A percentile compares a stretch with the other conserved stretches of the same genome.
Evolutionary conservation across 2,113 vertebrate species (phyloP).

Genomic region (Cavia aperea): DNA sequence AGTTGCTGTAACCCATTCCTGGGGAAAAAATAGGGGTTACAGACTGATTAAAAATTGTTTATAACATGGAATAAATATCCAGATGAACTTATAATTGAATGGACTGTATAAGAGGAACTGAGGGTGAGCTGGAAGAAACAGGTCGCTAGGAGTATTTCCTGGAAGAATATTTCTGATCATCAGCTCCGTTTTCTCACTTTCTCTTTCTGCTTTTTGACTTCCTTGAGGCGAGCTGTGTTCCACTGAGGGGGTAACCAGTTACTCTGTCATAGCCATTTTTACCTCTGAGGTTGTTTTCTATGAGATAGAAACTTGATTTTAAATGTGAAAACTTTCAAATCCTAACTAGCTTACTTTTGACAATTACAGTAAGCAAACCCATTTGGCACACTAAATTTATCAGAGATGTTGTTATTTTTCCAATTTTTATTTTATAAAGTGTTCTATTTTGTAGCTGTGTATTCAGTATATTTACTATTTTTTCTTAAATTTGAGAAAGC

Average conservation of each 20-base stretch:
- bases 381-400: not conserved
- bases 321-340: not conserved
- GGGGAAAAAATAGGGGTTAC: not conserved
- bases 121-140: too few species aligned
- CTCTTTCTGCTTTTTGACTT: not conserved
- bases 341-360: not conserved
- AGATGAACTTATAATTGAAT: too few species aligned
- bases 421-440: not conserved
- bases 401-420: not conserved
- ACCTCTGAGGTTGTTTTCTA: not conserved
- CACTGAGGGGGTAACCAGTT: not conserved
- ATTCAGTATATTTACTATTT: not conserved
- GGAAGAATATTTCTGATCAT: too few species aligned
- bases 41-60: slow-evolving; percentile 3
- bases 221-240: not conserved
- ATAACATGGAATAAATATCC: slow-evolving; percentile 24
- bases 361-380: not conserved
- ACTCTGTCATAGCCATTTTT: not conserved
- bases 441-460: not conserved
- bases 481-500: not conserved
- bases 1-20: not conserved
- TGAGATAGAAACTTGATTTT: not conserved
- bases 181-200: not conserved
- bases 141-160: too few species aligned
- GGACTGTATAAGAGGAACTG: too few species aligned